Percentiles rank a stretch among this genome's conserved stretches.
phyloP scores from a whole-genome alignment of 2,113 vertebrate genomes.

The Formicarius rufipectus region DNA sequence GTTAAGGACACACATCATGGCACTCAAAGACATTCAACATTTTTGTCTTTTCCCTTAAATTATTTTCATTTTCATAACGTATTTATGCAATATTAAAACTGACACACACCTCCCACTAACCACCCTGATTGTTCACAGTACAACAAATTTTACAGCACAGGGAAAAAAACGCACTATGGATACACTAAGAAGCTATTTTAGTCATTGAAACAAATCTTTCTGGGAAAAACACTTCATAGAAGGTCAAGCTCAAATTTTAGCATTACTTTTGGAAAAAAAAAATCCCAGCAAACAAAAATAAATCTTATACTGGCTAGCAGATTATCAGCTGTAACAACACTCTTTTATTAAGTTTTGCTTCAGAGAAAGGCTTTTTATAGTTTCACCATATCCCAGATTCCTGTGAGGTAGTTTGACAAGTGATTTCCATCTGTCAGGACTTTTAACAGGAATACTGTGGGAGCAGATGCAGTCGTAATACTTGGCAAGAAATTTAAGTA shows the following conservation, averaged over 20 bases:
- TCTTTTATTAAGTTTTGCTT: background rate
- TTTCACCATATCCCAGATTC: background rate
- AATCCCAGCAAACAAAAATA: background rate
- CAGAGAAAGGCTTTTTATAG: background rate
- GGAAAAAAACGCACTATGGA: background rate
- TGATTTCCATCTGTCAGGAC: constrained; percentile 40
- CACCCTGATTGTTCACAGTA: background rate
- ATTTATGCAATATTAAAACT: background rate
- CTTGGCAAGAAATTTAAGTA: background rate
- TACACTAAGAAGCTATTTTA: background rate
- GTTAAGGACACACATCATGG: background rate
- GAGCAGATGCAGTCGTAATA: constrained; percentile 16
- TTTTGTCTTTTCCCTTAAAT: background rate
- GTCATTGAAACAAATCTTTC: background rate
- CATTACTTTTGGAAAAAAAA: background rate
- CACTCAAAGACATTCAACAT: background rate
- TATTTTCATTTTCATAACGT: background rate
- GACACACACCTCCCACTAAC: background rate
- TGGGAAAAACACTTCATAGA: background rate
- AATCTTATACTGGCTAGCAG: background rate
- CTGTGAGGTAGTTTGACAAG: constrained; percentile 6
- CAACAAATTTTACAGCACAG: background rate
- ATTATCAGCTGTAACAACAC: background rate
- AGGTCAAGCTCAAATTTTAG: background rate
- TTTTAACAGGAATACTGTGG: constrained; percentile 2